Base-by-base conservation (phyloP, 2,113 vertebrate species). In the Marmota monax region DNA sequence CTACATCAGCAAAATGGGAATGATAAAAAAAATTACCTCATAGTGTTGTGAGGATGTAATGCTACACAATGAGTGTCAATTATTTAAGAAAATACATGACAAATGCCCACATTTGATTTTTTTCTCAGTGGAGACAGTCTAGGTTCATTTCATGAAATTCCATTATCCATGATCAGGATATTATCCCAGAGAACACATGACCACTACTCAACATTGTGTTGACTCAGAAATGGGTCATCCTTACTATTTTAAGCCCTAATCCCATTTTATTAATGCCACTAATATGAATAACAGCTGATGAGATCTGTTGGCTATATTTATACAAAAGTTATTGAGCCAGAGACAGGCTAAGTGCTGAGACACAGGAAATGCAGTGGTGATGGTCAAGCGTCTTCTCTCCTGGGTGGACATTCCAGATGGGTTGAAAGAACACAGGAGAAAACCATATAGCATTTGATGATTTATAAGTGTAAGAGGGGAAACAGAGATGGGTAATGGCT, bases 11-110 rank as follows among this genome's bases (percentile, higher is more conserved):
- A 63, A 63, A 63, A 63, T 25, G 61, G 9, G 61, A 72, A 72
- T 72, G n/a, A 45, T 51, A 12, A 2, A 32, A 82, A 77, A 69
- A 72, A 58, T 56, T 86, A 48, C 32, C 3, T 39, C 37, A 69
- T 22, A 27, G 3, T 18, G 14, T 84, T 93, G 7, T 82, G 34
- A 82, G 32, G 37, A 86, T 74, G 37, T 80, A 67, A 76, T 82
- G 17, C 25, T 90, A 82, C 16, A 48, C 11, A 48, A 67, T 48
- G 11, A 93, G 65, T 4, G 2, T 27, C 85, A 90, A 37, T 10
- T 16, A 89, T 78, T 80, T 90, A 80, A 86, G 53, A 93, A 85
- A 85, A 86, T 65, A 65, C 1, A 37, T 48, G 32, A 90, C 45
- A 76, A 58, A 69, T 25, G 17, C n/a, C 37, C 29, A 89, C 7